Percentiles rank a stretch among this genome's conserved stretches.
Conservation (phyloP, 2,888 invertebrate genomes). For the Galeruca laticollis region DNA sequence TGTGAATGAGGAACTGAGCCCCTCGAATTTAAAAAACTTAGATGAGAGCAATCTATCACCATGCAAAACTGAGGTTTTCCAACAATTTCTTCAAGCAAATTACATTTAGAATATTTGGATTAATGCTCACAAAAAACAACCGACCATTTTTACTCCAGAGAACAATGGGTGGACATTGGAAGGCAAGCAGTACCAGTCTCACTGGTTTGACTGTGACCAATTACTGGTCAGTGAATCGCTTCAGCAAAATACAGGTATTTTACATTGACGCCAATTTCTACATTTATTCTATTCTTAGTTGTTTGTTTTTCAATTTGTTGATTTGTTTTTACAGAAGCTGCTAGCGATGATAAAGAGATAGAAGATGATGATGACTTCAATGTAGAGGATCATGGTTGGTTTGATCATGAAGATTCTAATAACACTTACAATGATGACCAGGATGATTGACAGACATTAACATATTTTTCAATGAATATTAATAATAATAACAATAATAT, state of each 20-base stretch:
- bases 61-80: slow-evolving; percentile 45
- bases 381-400: slow-evolving; percentile 18
- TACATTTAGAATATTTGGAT: slow-evolving; percentile 47
- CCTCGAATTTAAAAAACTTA: slow-evolving; percentile 41
- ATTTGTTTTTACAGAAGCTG: too few relatives aligned
- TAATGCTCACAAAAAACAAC: slow-evolving; percentile 43
- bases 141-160: slow-evolving; percentile 39
- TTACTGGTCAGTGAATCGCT: slow-evolving; percentile 9
- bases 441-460: slow-evolving; percentile 18
- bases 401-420: slow-evolving; percentile 23
- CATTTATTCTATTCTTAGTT: slow-evolving; percentile 14
- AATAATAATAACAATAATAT: too few relatives aligned
- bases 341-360: slow-evolving; percentile 4
- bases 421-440: slow-evolving; percentile 9
- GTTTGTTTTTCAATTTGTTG: slow-evolving; percentile 34
- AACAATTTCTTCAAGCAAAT: slow-evolving; percentile 46
- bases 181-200: slow-evolving; percentile 33
- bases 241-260: slow-evolving; percentile 14
- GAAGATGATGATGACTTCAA: slow-evolving; percentile 30
- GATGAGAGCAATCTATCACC: slow-evolving; percentile 48
- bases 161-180: slow-evolving; percentile 42
- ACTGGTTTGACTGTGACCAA: too few relatives aligned
- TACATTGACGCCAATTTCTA: slow-evolving; percentile 3
- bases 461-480: too few relatives aligned
- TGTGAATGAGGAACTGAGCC: slow-evolving; percentile 29